Evolutionary conservation across 2,888 invertebrate species (phyloP), one percentile per base, ranked within the genome.

Genomic region (Cheilosia urbana): DNA sequence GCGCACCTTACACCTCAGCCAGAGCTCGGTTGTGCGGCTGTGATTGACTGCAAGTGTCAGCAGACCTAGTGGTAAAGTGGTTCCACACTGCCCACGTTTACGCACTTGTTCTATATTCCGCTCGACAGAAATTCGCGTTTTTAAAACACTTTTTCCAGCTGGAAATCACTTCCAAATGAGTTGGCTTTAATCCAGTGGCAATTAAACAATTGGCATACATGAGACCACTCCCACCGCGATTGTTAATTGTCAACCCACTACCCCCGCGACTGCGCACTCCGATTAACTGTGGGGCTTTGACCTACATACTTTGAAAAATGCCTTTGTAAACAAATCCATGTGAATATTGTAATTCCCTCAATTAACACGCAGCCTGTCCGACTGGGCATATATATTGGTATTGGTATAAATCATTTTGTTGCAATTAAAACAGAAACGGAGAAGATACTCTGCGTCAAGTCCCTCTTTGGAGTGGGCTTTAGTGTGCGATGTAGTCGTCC

Each of bases 341-440:
- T 34, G 49, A 81, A 47, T 21, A 24, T 17, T 42, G 34, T 51
- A 72, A 55, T 62, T 60, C 57, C 45, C 51, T 66, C 34, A 49
- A 62, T 55, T 57, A 42, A 51, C 42, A 72, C 65, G 49, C 65
- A 45, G 55, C n/a, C 40, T 55, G 17, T 65, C 21, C 21, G 55
- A 37, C 5, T 21, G 34, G 19, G 9, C 13, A n/a, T 19, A 37
- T 37, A 19, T 37, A 30, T 2, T 37, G 51, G 51, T 62, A 15
- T 40, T n/a, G 17, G 45, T 27, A 57, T 75, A 69, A 79, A 79
- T 75, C 78, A 83, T 83, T 78, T 51, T 63, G 68, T 45, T 62
- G 45, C 62, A 79, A 75, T 60, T 57, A 73, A 79, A 65, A 62
- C 27, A 55, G 37, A 60, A 47, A 65, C 5, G 34, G 45, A 57